Evolutionary conservation across 2,888 invertebrate species (phyloP), one percentile per base, ranked within the genome.

Genomic region (Junonia oenone): DNA sequence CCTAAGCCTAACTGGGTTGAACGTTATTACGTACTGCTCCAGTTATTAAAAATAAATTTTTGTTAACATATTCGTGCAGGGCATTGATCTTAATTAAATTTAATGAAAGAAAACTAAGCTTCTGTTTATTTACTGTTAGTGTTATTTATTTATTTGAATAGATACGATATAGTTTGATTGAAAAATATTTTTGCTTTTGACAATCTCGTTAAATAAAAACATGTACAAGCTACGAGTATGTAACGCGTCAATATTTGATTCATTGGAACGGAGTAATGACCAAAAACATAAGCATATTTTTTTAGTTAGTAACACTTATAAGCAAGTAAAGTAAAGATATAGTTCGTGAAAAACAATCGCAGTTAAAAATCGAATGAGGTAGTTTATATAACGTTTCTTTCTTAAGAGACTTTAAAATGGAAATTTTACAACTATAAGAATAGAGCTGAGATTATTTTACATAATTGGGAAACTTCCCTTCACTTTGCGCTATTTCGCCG

Each of bases 1-100:
- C 58, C 58, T 58, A 53, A 58, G 50, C 55, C 55, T 58, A 61
- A 58, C 58, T 61, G 45, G 58, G 61, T 61, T 61, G 61, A 58
- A 56, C 43, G 55, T 57, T 60, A 51, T 60, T 55, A 57, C 51
- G 50, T 61, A 55, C 49, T 45, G 60, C 58, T 61, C 55, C 46
- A 58, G 53, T 58, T 61, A 53, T 55, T 51, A 45, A 55, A 56
- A 50, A 55, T 52, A 49, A 53, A 53, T 48, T 52, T 56, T 56
- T 46, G 37, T 56, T 53, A 51, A 33, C 26, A n/a, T 40, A 40
- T 19, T 40, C 19, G 17, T 19, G 3, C 17, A 19, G 19, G 17
- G 13, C 14, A 35, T 35, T 40, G 38, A 11, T 19, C 17, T 40
- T n/a, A 11, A 19, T 38, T 6, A 38, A 38, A 38, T 38, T 5